Base-by-base conservation (phyloP, 2,888 invertebrate genomes). In the Dyspetes luteomarginatus region DNA sequence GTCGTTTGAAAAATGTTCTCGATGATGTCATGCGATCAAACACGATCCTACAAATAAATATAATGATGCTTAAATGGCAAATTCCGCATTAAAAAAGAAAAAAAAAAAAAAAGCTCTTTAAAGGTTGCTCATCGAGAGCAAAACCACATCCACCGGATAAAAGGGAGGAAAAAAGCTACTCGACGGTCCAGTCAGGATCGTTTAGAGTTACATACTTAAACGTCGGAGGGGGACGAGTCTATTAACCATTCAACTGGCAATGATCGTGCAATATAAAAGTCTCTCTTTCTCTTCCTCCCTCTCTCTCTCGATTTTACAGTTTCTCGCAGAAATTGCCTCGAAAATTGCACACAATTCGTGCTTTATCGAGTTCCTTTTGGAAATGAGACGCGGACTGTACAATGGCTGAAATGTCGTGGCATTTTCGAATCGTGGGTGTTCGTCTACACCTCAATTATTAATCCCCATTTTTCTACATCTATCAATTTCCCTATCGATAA, bases 171-270 rank as follows among this genome's bases (percentile, higher is more conserved):
- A 56, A 60, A 68, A 68, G 43, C 28, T 55, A 73, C 80, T 76
- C 71, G 72, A 60, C 55, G 50, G 28, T 45, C n/a, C 48, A 28
- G 60, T 55, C 72, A 48, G 45, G n/a, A 43, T 19, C 48, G 71
- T 64, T 79, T 75, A 69, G 65, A 71, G 69, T 48, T 28, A 56
- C 69, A 65, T 62, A n/a, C 50, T 50, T 56, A 26, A 50, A 58
- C 71, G 36, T 36, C 7, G 9, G 17, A 76, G 75, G 80, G 71
- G 71, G 55, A 76, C 62, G 58, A 75, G 79, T 41, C 69, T 58
- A 75, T 79, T 60, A 67, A 26, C 76, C 62, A 81, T 60, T 76
- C 67, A 76, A 72, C 67, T 77, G 72, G 48, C 41, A 76, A 73
- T 50, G 50, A 76, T 75, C 52, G 41, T 50, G 9, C 43, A 58